These are phyloP conservation scores for Todus mexicanus DNA, from an alignment of 2,797 vertebrate species.

Conservation along the genomic window DNA sequence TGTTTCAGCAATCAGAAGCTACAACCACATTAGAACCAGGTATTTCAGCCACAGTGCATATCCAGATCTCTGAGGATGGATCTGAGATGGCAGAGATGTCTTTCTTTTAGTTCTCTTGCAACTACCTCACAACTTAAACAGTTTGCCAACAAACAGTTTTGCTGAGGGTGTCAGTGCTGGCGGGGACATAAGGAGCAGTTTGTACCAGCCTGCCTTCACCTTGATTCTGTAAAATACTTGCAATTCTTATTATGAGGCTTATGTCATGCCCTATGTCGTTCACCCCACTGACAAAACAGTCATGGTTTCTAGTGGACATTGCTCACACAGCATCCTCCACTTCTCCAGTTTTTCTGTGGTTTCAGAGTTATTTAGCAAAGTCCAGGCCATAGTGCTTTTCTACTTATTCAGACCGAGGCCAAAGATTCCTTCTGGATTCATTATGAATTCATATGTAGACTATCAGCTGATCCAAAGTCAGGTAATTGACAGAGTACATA, in stretches of 20 bases:
- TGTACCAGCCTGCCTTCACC: background rate
- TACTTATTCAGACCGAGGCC: background rate
- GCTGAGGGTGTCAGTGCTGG: background rate
- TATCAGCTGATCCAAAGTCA: slow-evolving; percentile 25
- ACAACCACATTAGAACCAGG: background rate
- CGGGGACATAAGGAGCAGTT: background rate
- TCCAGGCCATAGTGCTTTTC: background rate
- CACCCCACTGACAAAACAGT: background rate
- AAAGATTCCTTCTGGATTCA: slow-evolving; percentile 13
- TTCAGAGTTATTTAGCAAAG: background rate
- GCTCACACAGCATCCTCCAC: background rate
- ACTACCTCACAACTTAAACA: background rate
- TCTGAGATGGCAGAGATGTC: background rate
- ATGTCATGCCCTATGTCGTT: background rate
- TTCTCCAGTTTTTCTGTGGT: background rate
- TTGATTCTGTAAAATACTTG: background rate
- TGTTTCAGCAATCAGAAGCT: background rate
- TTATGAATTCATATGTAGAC: slow-evolving; percentile 15
- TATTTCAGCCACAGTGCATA: background rate
- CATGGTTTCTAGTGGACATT: background rate
- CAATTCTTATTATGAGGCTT: background rate
- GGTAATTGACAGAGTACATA: slow-evolving; percentile 48
- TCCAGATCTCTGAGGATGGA: background rate
- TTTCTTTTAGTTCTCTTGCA: background rate
- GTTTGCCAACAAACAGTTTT: background rate